Percentiles rank a stretch among this genome's conserved stretches.
These are phyloP conservation scores for Drosophila nr. perissopoda DNA, from an alignment of 2,888 invertebrate genomes.

Conservation along the genomic window DNA sequence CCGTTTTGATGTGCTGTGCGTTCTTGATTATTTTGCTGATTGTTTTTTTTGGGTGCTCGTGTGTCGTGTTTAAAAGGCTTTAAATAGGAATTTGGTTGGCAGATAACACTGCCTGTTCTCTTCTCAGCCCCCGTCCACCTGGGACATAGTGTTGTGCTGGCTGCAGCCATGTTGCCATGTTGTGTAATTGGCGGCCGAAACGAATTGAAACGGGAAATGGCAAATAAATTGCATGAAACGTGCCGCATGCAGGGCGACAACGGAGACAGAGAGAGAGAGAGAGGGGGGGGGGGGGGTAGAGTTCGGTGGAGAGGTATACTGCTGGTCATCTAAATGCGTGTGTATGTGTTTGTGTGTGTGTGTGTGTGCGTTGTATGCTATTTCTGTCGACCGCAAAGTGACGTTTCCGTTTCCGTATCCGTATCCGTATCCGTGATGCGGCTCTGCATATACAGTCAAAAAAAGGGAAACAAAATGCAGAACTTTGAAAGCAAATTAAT, in stretches of 20 bases:
- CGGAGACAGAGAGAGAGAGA: not conserved
- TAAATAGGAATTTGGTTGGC: slow-evolving; percentile 25
- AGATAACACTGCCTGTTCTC: slow-evolving; percentile 9
- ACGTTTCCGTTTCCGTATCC: slow-evolving; percentile 69
- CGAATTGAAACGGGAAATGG: slow-evolving; percentile 79
- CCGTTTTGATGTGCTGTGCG: not conserved
- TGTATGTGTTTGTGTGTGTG: slow-evolving; percentile 6
- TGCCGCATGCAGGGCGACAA: slow-evolving; percentile 37
- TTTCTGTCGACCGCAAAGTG: slow-evolving; percentile 76
- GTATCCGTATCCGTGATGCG: slow-evolving; percentile 65
- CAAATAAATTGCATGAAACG: slow-evolving; percentile 78
- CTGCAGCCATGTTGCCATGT: slow-evolving; percentile 40
- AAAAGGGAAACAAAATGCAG: not conserved
- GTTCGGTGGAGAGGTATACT: not conserved
- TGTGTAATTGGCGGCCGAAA: slow-evolving; percentile 76
- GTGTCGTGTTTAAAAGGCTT: slow-evolving; percentile 37
- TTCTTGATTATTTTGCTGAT: slow-evolving; percentile 40
- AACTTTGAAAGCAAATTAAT: not conserved
- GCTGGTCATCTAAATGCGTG: slow-evolving; percentile 18
- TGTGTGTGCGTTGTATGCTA: slow-evolving; percentile 17
- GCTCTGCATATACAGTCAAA: slow-evolving; percentile 18
- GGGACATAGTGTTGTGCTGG: slow-evolving; percentile 6
- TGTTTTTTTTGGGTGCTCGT: slow-evolving; percentile 31
- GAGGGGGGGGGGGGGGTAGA: not conserved
- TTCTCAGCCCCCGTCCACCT: not conserved